phyloP scores from a whole-genome alignment of 2,888 invertebrate genomes.

The Caenorhabditis macrosperma region DNA sequence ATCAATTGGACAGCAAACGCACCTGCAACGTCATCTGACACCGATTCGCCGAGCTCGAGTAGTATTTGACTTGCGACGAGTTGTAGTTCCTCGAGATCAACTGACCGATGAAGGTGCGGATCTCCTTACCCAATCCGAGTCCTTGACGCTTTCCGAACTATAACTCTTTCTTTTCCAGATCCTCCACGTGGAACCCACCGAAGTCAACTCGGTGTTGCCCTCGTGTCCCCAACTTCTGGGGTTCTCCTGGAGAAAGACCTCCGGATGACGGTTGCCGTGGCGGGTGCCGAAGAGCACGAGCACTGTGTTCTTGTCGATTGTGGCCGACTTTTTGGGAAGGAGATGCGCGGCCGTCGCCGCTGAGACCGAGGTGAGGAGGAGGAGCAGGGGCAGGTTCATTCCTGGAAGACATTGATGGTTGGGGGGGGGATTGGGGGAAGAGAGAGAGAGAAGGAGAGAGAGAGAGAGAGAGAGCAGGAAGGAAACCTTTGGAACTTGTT shows the following conservation, averaged over 20 bases:
- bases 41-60: constrained; percentile 69
- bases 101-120: constrained; percentile 65
- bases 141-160: constrained; percentile 71
- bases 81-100: constrained; percentile 59
- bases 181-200: constrained; percentile 8
- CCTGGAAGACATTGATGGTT: too few relatives aligned
- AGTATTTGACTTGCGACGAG: constrained; percentile 67
- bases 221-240: constrained; percentile 70
- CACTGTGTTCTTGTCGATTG: constrained; percentile 49
- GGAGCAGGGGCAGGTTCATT: constrained; percentile 16
- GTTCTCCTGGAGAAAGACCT: constrained; percentile 57
- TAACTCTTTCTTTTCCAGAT: background rate
- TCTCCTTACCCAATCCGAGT: constrained; percentile 66
- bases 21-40: constrained; percentile 76
- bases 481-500: too few relatives aligned
- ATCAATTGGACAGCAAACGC: background rate
- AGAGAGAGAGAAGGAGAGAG: too few relatives aligned
- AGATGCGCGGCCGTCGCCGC: constrained; percentile 20
- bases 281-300: constrained; percentile 54
- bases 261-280: constrained; percentile 72
- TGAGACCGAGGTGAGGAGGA: constrained; percentile 16
- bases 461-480: too few relatives aligned
- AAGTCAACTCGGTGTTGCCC: constrained; percentile 67
- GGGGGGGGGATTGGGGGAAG: too few relatives aligned
- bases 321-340: constrained; percentile 37